Base-by-base conservation (phyloP, 2,797 vertebrate genomes). In the Orestias chungarensis region DNA sequence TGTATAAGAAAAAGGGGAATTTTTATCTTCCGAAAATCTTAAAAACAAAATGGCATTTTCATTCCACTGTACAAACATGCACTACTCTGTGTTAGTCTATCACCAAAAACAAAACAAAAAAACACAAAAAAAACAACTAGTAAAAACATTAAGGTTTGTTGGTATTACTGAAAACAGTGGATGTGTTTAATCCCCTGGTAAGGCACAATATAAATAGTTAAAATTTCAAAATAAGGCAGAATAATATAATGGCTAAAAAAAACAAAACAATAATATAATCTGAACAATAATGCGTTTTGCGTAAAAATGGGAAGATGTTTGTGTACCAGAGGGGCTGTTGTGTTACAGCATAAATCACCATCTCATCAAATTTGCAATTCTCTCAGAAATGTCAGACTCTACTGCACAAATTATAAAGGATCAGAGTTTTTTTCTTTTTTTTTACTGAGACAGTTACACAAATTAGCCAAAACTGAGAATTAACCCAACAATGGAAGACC, bases 391-490 rank as follows among this genome's bases (percentile, higher is more conserved):
- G 80, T 85, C 84, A 90, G 70, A 78, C 79, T 71, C 73, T 74
- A 3, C 25, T 71, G 85, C 73, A 17, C 79, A 91, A 85, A 90
- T 82, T 83, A 71, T 71, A 64, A 77, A 79, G 87, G 85, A 86
- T 86, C 87, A 91, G 77, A 79, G 84, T 86, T 75, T 38, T 35
- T 33, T 33, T 59, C n/a, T 35, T 33, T 33, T 59, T 38, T 38
- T 38, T 67, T 52, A 71, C 78, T 85, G 81, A 86, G 81, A 82
- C 85, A 80, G 75, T 75, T 83, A 71, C 76, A 74, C 73, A 89
- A 91, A 91, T 91, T 91, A 90, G 88, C 66, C 80, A 73, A 86
- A 81, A 82, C 65, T 29, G 66, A 73, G 79, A 82, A 83, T 88
- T 87, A 79, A 85, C 86, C 86, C 84, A 83, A 82, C 76, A 79